These are phyloP conservation scores for Pipistrellus pipistrellus DNA, from an alignment of 2,797 vertebrate genomes.

Conservation along the genomic window DNA sequence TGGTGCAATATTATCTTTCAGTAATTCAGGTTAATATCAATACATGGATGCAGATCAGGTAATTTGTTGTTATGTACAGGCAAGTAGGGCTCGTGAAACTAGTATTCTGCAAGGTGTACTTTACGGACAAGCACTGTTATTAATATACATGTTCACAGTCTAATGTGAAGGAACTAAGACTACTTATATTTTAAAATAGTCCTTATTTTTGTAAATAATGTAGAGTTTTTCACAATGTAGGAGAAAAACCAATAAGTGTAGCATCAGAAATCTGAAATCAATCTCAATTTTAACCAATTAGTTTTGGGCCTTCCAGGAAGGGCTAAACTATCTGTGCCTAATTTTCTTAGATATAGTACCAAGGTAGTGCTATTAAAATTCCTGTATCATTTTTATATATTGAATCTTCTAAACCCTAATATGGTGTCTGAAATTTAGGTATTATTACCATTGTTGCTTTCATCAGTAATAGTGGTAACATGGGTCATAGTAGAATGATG, in stretches of 20 bases:
- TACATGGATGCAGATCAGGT: neutral
- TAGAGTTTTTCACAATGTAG: neutral
- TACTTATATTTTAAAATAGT: neutral
- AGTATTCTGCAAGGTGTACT: neutral
- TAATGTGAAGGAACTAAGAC: neutral
- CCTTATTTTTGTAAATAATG: neutral
- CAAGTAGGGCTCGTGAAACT: neutral
- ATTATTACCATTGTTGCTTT: neutral
- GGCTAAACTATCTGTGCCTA: neutral
- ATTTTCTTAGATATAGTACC: neutral
- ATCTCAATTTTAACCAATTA: neutral
- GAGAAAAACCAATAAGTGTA: neutral
- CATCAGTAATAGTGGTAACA: neutral
- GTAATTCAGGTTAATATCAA: neutral
- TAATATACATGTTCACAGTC: neutral
- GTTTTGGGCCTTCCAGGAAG: neutral
- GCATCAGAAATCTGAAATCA: constrained; percentile 22
- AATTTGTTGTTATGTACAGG: neutral
- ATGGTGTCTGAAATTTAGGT: neutral
- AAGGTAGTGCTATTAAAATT: neutral
- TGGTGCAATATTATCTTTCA: neutral
- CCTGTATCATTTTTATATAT: neutral
- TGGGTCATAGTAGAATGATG: neutral
- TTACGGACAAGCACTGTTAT: neutral
- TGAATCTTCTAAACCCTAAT: neutral